A percentile compares a stretch with the other conserved stretches of the same genome.
Evolutionary conservation across 2,888 invertebrate genomes (phyloP).

Genomic region (Carcina quercana): DNA sequence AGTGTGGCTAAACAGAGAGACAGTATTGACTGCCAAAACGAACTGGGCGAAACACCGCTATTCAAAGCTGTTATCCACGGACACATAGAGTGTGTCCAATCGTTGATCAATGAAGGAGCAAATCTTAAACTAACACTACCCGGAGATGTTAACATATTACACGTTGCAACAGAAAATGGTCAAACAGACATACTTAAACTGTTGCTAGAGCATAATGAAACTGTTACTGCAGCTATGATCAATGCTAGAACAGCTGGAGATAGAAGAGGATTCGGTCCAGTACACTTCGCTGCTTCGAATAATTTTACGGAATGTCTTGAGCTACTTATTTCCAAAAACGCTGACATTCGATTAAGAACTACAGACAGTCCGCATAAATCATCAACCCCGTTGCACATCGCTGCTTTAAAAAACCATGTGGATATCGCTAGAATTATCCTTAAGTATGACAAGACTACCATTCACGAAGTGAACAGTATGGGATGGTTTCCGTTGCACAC

Average conservation of each 20-base stretch:
- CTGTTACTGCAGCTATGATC: slow-evolving; percentile 36
- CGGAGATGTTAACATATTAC: slow-evolving; percentile 72
- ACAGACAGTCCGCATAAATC: slow-evolving; percentile 50
- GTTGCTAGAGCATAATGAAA: slow-evolving; percentile 59
- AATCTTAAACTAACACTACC: slow-evolving; percentile 52
- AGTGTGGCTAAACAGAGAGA: slow-evolving; percentile 61
- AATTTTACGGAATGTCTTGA: slow-evolving; percentile 62
- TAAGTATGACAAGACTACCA: slow-evolving; percentile 48
- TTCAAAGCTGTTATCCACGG: slow-evolving; percentile 58
- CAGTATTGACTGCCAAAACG: slow-evolving; percentile 59
- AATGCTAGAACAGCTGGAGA: slow-evolving; percentile 46
- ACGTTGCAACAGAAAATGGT: slow-evolving; percentile 73
- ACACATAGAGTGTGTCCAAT: slow-evolving; percentile 52
- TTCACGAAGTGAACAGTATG: slow-evolving; percentile 54
- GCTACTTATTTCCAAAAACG: slow-evolving; percentile 52
- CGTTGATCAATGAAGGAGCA: slow-evolving; percentile 61
- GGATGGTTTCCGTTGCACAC: slow-evolving; percentile 58
- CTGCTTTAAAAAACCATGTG: slow-evolving; percentile 48
- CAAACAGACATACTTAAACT: slow-evolving; percentile 67
- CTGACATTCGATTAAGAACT: slow-evolving; percentile 57
- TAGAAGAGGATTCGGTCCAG: slow-evolving; percentile 59
- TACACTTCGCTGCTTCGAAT: slow-evolving; percentile 72
- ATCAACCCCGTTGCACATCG: slow-evolving; percentile 57
- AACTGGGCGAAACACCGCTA: slow-evolving; percentile 64
- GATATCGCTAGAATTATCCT: slow-evolving; percentile 51